A percentile compares a stretch with the other conserved stretches of the same genome.
Conservation (phyloP, 2,797 vertebrate genomes). For the Argya squamiceps region DNA sequence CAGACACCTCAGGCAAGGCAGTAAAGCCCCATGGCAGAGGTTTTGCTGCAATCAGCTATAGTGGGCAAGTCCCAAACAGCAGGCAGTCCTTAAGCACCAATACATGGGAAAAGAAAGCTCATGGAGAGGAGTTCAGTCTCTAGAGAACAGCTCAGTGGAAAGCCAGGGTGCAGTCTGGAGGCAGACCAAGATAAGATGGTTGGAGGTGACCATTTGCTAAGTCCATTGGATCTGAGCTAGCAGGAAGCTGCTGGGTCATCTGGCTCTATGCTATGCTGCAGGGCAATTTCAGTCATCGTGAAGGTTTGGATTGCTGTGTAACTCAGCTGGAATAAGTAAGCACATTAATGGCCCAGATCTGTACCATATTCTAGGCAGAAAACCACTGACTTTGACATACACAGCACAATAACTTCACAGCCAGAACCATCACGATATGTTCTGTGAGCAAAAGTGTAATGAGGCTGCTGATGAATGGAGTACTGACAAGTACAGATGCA, state of each 20-base stretch:
- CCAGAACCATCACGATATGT: background rate
- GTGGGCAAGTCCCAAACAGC: background rate
- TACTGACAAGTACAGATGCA: slow-evolving; percentile 55
- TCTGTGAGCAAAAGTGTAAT: slow-evolving; percentile 39
- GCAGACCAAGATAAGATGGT: background rate
- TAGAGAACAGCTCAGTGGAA: background rate
- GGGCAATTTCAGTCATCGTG: slow-evolving; percentile 11
- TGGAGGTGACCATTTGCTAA: background rate
- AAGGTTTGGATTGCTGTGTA: slow-evolving; percentile 16
- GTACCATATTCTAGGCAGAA: slow-evolving; percentile 31
- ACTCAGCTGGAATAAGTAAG: slow-evolving; percentile 38
- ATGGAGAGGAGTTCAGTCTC: background rate
- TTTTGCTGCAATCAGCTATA: background rate
- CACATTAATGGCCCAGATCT: slow-evolving; percentile 36
- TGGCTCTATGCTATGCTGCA: background rate
- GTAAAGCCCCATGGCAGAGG: background rate
- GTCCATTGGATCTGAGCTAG: background rate
- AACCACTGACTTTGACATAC: slow-evolving; percentile 23
- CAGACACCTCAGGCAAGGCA: background rate
- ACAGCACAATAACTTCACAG: slow-evolving; percentile 42
- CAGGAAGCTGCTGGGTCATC: background rate
- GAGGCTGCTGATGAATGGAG: slow-evolving; percentile 50
- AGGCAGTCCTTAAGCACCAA: background rate
- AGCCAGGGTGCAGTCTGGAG: background rate
- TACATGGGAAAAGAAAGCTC: background rate